phyloP scores from a whole-genome alignment of 2,113 vertebrate species.

The Spheniscus mendiculus region DNA sequence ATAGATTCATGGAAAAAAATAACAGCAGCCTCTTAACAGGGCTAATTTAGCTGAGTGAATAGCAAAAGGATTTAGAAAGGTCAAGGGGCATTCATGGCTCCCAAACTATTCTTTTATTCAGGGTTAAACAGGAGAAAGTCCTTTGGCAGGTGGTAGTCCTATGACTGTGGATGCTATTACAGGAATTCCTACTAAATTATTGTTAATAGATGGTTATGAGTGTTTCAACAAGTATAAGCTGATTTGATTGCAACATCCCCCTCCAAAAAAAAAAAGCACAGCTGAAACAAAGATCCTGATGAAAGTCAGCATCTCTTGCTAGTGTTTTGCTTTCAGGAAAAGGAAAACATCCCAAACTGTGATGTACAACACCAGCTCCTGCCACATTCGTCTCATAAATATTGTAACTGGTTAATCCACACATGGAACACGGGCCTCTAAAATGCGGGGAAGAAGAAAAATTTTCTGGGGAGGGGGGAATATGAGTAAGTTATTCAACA shows the following conservation, averaged over 20 bases:
- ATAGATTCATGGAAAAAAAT: slow-evolving; percentile 26
- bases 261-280: neutral
- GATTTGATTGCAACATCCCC: neutral
- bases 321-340: neutral
- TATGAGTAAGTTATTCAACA: neutral
- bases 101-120: slow-evolving; percentile 51
- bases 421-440: neutral
- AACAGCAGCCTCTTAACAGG: slow-evolving; percentile 63
- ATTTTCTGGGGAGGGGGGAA: neutral
- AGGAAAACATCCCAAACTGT: neutral
- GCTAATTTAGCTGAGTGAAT: slow-evolving; percentile 77
- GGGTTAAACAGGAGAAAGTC: slow-evolving; percentile 27
- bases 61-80: slow-evolving; percentile 76
- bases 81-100: slow-evolving; percentile 75
- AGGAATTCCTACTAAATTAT: neutral
- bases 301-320: neutral
- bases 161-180: neutral
- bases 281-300: neutral
- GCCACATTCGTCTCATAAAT: neutral
- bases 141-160: slow-evolving; percentile 5
- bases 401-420: neutral
- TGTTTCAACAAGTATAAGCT: neutral
- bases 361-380: neutral
- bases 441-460: neutral
- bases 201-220: neutral